phyloP scores from a whole-genome alignment of 1,140 invertebrate genomes.

The Heliconius hermathena region DNA sequence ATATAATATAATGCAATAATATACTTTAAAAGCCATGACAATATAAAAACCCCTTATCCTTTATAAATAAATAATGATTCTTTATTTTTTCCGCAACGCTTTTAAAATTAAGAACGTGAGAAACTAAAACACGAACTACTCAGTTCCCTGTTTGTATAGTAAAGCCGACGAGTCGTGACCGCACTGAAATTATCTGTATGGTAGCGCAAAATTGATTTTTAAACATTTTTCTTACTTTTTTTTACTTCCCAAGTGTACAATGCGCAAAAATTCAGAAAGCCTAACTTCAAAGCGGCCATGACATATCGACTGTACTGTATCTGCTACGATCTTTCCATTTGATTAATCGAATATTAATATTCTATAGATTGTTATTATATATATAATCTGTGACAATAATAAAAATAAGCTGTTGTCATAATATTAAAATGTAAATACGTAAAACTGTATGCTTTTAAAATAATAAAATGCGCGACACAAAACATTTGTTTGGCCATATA shows the following conservation, averaged over 20 bases:
- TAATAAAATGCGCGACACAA: neutral
- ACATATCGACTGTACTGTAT: neutral
- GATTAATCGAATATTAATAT: neutral
- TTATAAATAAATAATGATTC: neutral
- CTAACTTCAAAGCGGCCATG: too few relatives aligned
- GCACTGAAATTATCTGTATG: too few relatives aligned
- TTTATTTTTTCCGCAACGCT: neutral
- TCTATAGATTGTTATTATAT: neutral
- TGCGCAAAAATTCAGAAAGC: too few relatives aligned
- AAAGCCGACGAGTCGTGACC: too few relatives aligned
- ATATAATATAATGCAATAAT: conserved; percentile 11
- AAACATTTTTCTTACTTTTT: too few relatives aligned
- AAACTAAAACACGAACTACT: too few relatives aligned
- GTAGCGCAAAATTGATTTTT: too few relatives aligned
- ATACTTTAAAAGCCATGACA: conserved; percentile 4
- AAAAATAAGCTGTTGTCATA: neutral
- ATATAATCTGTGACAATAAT: neutral
- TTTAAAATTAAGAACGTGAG: too few relatives aligned
- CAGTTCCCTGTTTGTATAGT: too few relatives aligned
- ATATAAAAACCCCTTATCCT: neutral
- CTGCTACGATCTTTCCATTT: neutral
- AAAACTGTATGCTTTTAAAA: neutral
- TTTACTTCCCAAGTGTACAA: too few relatives aligned
- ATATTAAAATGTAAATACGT: neutral
- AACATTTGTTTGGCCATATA: conserved; percentile 18